A percentile compares a stretch with the other conserved stretches of the same genome.
Evolutionary conservation across 2,113 vertebrate genomes (phyloP).

Genomic region (Mus pahari): DNA sequence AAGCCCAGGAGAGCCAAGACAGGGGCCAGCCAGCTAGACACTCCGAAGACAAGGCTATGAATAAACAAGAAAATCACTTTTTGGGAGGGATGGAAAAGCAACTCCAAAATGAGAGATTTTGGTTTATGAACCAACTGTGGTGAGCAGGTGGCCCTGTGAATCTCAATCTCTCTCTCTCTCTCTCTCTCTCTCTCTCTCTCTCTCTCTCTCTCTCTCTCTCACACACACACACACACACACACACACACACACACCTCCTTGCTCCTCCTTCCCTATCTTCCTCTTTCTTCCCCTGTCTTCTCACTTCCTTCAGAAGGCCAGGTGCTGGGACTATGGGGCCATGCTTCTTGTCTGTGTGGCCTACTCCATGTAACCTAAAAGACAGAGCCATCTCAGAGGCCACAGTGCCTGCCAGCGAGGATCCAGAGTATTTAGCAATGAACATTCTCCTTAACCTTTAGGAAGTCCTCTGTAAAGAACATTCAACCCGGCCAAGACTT

Average conservation of each 20-base stretch:
- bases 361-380: background rate
- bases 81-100: background rate
- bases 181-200: too few species aligned
- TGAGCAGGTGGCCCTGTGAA: background rate
- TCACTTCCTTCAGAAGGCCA: background rate
- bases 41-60: background rate
- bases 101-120: background rate
- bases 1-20: background rate
- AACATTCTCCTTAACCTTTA: background rate
- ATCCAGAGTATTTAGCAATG: background rate
- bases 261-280: background rate
- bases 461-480: background rate
- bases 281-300: background rate
- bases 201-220: too few species aligned
- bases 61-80: background rate
- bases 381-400: background rate
- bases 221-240: too few species aligned
- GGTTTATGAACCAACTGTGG: background rate
- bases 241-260: background rate
- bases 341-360: background rate
- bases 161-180: too few species aligned
- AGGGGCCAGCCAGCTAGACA: background rate
- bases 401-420: background rate
- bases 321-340: background rate
- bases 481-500: background rate